A percentile compares a stretch with the other conserved stretches of the same genome.
These are phyloP conservation scores for Microtus richardsoni DNA, from an alignment of 2,113 vertebrate genomes.

Conservation along the genomic window DNA sequence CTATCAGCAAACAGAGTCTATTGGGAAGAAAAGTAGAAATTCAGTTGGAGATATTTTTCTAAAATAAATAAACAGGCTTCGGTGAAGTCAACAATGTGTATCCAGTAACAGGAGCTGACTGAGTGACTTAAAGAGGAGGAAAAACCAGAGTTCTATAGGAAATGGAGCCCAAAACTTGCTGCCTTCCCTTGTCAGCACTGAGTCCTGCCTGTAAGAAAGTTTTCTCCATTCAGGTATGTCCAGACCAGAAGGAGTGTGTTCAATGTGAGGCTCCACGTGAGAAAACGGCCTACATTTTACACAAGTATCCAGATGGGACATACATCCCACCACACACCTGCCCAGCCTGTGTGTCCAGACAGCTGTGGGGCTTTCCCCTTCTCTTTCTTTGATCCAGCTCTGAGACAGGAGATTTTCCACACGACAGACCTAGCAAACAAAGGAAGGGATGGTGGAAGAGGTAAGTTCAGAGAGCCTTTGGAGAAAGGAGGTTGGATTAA, in stretches of 20 bases:
- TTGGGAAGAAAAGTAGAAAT: slow-evolving; percentile 70
- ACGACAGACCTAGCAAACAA: neutral
- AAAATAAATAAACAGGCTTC: neutral
- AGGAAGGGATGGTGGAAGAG: neutral
- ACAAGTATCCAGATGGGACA: neutral
- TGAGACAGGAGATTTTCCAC: neutral
- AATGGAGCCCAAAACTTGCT: slow-evolving; percentile 35
- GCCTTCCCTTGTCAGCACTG: neutral
- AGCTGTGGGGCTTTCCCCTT: neutral
- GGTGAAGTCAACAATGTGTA: slow-evolving; percentile 5
- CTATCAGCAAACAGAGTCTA: slow-evolving; percentile 66
- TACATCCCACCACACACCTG: neutral
- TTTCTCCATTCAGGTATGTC: neutral
- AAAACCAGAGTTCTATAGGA: slow-evolving; percentile 37
- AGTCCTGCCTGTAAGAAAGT: neutral
- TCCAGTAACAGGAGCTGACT: neutral
- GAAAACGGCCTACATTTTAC: neutral
- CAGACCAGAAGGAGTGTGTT: neutral
- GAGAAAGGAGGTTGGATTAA: neutral
- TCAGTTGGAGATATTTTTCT: slow-evolving; percentile 52
- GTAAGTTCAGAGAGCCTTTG: neutral
- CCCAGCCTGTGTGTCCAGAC: neutral
- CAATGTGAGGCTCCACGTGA: neutral
- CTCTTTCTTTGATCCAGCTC: neutral
- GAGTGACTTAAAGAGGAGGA: slow-evolving; percentile 12